A percentile compares a stretch with the other conserved stretches of the same genome.
Evolutionary conservation across 2,113 vertebrate species (phyloP).

Genomic region (Meles meles): DNA sequence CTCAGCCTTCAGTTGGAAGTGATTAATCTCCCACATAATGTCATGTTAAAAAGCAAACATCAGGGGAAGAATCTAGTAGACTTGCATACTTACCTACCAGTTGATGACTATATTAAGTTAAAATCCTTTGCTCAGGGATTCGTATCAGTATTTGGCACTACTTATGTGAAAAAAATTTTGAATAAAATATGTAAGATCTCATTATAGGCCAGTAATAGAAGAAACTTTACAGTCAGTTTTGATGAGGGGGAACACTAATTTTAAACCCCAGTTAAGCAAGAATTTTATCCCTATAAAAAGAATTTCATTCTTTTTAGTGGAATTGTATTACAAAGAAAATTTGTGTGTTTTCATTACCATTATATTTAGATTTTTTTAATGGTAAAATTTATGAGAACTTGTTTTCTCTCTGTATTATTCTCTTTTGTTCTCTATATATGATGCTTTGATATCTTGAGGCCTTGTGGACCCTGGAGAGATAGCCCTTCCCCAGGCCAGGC

Average conservation of each 20-base stretch:
- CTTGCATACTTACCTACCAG: neutral
- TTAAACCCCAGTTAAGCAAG: neutral
- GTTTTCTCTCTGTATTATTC: neutral
- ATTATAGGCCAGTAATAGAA: neutral
- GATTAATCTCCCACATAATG: neutral
- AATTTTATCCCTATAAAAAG: neutral
- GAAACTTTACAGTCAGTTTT: conserved; percentile 15
- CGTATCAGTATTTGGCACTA: neutral
- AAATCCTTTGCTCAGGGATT: neutral
- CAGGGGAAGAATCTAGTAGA: neutral
- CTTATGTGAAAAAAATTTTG: neutral
- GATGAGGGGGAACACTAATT: neutral
- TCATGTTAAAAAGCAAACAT: neutral
- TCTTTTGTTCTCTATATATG: neutral
- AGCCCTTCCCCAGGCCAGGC: neutral
- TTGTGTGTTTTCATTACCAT: neutral
- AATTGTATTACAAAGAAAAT: neutral
- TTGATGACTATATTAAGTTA: neutral
- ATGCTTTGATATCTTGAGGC: neutral
- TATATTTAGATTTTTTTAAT: neutral
- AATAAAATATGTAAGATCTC: neutral
- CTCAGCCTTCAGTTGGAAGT: neutral
- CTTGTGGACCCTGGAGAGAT: neutral
- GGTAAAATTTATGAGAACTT: neutral
- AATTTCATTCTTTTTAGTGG: neutral